A percentile compares a stretch with the other conserved stretches of the same genome.
Conservation (phyloP, 2,888 invertebrate genomes). For the Argyra leucocephala region DNA sequence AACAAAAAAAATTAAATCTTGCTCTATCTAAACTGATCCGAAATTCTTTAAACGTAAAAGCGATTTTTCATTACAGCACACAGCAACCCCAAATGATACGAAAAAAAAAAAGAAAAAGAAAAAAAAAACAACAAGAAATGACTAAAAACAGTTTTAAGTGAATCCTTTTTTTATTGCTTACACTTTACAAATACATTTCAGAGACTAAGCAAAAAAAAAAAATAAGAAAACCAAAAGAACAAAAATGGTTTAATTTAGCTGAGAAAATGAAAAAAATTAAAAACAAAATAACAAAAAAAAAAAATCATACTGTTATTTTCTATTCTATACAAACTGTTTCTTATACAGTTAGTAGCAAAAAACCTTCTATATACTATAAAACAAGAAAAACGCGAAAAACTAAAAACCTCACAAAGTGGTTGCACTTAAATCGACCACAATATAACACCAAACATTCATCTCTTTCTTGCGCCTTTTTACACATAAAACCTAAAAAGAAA, state of each 20-base stretch:
- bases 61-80: constrained; percentile 9
- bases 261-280: neutral
- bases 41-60: constrained; percentile 12
- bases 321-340: neutral
- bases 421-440: constrained; percentile 1
- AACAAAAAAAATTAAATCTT: no score
- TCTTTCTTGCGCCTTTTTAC: neutral
- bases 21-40: neutral
- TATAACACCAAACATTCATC: neutral
- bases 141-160: neutral
- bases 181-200: neutral
- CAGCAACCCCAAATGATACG: neutral
- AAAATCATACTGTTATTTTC: neutral
- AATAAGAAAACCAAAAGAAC: neutral
- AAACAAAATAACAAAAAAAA: no score
- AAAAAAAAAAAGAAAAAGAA: neutral
- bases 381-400: no score
- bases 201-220: no score
- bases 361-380: no score
- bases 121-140: neutral
- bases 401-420: neutral
- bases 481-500: neutral
- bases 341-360: no score
- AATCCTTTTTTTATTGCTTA: neutral
- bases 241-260: neutral